Evolutionary conservation across 2,888 invertebrate species (phyloP), one percentile per base, ranked within the genome.

Genomic region (Apantesis nais): DNA sequence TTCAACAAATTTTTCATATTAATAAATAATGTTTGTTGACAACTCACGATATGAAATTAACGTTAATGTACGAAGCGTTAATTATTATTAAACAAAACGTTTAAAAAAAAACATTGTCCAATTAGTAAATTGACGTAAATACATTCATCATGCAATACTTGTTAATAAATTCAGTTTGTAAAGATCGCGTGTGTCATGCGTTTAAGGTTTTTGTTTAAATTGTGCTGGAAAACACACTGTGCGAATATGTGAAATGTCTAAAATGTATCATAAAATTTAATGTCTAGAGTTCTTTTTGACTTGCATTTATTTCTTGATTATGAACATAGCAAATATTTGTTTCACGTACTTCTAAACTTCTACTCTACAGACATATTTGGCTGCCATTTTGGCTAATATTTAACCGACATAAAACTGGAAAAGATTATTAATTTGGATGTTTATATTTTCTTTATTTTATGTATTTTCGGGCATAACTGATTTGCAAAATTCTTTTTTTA

Each of bases 171-270:
- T 55, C 31, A 22, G 66, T 22, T 37, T 44, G 61, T 52, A 66
- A 62, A 66, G 62, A 62, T 70, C 55, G 66, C 70, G 70, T 70
- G 70, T 55, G 31, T 70, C 52, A 41, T 52, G 69, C 48, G 25
- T 29, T 69, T 31, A 22, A n/a, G 25, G 61, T 11, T 66, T 70
- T 62, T 70, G 41, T 70, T 37, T 25, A 62, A 48, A 66, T 8
- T 61, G 19, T 29, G 61, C 16, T 31, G 22, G 22, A 22, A 19
- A 22, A 37, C 68, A 62, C 61, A 62, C 22, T 41, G 31, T 63
- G 58, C 19, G 41, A 62, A 60, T 64, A 39, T 41, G 22, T 34
- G 22, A 64, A 37, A 63, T 41, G 41, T 2, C 8, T 22, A 7
- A 48, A 41, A n/a, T 39, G 37, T 29, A 29, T 62, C 22, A n/a